These are phyloP conservation scores for Lampris incognitus DNA, from an alignment of 2,113 vertebrate species.

Conservation along the genomic window DNA sequence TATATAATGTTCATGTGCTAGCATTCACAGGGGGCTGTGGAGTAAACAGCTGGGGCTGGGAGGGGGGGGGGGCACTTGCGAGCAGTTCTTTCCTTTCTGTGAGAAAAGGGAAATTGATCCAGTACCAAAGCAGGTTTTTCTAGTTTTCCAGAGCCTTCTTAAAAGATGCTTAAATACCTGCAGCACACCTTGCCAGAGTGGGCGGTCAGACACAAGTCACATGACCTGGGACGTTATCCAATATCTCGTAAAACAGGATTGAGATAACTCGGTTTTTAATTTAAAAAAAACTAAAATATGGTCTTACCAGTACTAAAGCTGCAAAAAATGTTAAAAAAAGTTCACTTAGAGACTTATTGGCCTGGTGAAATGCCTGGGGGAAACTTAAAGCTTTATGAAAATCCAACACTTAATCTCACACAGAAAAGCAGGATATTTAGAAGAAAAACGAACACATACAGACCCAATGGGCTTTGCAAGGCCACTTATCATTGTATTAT, in stretches of 20 bases:
- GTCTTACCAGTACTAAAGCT: background rate
- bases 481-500: conserved; percentile 31
- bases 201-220: background rate
- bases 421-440: background rate
- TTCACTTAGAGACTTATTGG: background rate
- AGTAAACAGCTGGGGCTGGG: conserved; percentile 10
- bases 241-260: conserved; percentile 33
- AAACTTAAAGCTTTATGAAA: background rate
- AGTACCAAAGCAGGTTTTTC: conserved; percentile 59
- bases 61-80: background rate
- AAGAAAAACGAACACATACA: background rate
- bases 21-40: background rate
- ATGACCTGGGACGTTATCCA: conserved; percentile 40
- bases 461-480: background rate
- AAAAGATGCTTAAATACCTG: conserved; percentile 12
- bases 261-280: conserved; percentile 11
- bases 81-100: background rate
- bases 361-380: background rate
- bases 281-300: background rate
- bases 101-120: conserved; percentile 43
- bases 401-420: background rate
- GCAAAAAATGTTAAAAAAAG: background rate
- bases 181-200: conserved; percentile 26
- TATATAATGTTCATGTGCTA: background rate
- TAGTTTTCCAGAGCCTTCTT: conserved; percentile 38